These are phyloP conservation scores for Poecilia latipinna DNA, from an alignment of 2,113 vertebrate species.

Conservation along the genomic window DNA sequence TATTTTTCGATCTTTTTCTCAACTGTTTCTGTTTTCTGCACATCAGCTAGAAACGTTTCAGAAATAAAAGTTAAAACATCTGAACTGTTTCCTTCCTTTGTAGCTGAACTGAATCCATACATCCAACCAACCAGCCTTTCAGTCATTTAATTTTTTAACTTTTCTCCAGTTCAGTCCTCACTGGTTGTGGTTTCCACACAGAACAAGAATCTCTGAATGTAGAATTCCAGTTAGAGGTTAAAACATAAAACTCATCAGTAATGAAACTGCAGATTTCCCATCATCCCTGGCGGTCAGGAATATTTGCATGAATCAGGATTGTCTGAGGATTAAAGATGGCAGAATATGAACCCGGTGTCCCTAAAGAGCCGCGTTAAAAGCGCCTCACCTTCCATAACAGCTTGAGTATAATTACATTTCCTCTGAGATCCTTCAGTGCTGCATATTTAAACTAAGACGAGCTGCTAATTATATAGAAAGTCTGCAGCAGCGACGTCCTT, in stretches of 20 bases:
- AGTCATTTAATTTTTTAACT: no score
- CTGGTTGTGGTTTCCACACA: no score
- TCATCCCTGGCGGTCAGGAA: background rate
- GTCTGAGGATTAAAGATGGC: constrained; percentile 12
- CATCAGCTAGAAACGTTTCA: background rate
- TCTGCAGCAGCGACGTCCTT: constrained; percentile 30
- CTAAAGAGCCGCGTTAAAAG: constrained; percentile 6
- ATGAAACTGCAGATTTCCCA: background rate
- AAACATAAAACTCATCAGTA: background rate
- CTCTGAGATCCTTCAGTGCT: constrained; percentile 38
- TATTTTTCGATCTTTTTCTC: background rate
- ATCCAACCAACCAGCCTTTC: no score
- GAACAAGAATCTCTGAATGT: no score
- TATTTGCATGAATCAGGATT: no score
- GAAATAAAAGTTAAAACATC: constrained; percentile 23
- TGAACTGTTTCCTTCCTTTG: background rate
- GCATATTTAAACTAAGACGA: constrained; percentile 54
- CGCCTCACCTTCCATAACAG: constrained; percentile 29
- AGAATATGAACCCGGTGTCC: constrained; percentile 1
- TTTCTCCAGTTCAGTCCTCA: no score
- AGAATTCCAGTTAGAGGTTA: no score
- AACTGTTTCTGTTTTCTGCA: background rate
- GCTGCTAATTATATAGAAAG: constrained; percentile 49
- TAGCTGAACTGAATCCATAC: background rate
- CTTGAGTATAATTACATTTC: constrained; percentile 48